Conservation (phyloP, 2,797 vertebrate species). For the Brotula barbata region DNA sequence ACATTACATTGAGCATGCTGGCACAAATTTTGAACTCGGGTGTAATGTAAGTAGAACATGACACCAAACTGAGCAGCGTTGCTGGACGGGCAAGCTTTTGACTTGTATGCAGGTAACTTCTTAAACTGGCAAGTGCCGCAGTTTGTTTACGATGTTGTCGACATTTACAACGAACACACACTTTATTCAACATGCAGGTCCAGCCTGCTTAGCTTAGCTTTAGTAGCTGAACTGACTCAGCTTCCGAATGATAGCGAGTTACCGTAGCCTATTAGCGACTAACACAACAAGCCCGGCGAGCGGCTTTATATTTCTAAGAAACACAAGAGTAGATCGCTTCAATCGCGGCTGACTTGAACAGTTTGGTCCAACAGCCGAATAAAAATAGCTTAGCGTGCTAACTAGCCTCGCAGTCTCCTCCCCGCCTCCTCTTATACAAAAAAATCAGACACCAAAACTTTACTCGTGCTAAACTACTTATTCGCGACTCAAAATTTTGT, state of each 20-base stretch:
- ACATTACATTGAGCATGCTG: conserved; percentile 45
- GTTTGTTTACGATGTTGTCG: not conserved
- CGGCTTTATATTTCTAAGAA: conserved; percentile 21
- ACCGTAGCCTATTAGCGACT: conserved; percentile 27
- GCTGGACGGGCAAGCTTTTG: not conserved
- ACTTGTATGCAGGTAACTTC: not conserved
- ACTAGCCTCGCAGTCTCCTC: conserved; percentile 69
- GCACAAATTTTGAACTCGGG: conserved; percentile 17
- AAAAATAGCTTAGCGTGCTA: conserved; percentile 66
- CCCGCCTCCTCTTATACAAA: conserved; percentile 73
- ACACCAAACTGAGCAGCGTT: not conserved
- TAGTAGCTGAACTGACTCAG: conserved; percentile 67
- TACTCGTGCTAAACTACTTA: conserved; percentile 69
- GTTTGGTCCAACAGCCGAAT: conserved; percentile 23
- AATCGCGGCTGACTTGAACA: conserved; percentile 9
- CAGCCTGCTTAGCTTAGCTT: conserved; percentile 52
- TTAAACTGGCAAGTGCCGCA: not conserved
- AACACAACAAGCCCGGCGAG: conserved; percentile 11
- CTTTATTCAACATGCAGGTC: conserved; percentile 7
- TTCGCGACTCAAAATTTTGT: conserved; percentile 55
- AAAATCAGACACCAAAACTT: conserved; percentile 78
- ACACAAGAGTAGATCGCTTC: not conserved
- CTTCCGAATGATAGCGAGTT: conserved; percentile 53
- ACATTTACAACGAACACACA: conserved; percentile 1
- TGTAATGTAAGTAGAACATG: conserved; percentile 2